phyloP scores from a whole-genome alignment of 1,140 invertebrate species.

The Zaprionus inermis region DNA sequence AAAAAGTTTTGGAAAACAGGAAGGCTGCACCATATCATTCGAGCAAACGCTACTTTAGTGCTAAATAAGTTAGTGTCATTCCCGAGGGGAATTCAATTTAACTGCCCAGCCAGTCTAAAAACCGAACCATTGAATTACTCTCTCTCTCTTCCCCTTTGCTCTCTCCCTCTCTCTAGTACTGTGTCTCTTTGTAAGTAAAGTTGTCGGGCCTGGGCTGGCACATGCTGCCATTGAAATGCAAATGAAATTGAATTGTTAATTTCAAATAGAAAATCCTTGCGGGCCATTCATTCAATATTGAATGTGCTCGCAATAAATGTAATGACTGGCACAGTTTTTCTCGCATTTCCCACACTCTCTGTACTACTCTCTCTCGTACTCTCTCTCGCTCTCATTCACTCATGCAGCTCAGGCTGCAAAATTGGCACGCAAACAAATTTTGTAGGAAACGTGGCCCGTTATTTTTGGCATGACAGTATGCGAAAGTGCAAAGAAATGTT shows the following conservation, averaged over 20 bases:
- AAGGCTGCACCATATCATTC: background rate
- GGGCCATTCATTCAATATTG: constrained; percentile 80
- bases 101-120: constrained; percentile 5
- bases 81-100: constrained; percentile 38
- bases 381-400: background rate
- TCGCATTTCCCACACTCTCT: constrained; percentile 19
- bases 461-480: constrained; percentile 67
- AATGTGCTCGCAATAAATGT: constrained; percentile 81
- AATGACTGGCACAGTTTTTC: constrained; percentile 79
- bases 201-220: constrained; percentile 46
- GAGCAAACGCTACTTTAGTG: constrained; percentile 2
- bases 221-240: constrained; percentile 78
- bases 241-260: constrained; percentile 83
- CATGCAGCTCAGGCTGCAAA: constrained; percentile 45
- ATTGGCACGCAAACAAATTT: constrained; percentile 82
- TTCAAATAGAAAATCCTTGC: constrained; percentile 81
- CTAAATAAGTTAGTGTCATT: constrained; percentile 36
- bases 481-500: constrained; percentile 54
- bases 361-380: background rate
- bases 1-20: background rate
- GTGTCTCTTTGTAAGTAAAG: constrained; percentile 13
- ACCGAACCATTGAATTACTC: background rate
- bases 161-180: background rate
- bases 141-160: background rate
- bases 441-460: constrained; percentile 77